Base-by-base conservation (phyloP, 2,113 vertebrate genomes). In the Hiodon tergisus region DNA sequence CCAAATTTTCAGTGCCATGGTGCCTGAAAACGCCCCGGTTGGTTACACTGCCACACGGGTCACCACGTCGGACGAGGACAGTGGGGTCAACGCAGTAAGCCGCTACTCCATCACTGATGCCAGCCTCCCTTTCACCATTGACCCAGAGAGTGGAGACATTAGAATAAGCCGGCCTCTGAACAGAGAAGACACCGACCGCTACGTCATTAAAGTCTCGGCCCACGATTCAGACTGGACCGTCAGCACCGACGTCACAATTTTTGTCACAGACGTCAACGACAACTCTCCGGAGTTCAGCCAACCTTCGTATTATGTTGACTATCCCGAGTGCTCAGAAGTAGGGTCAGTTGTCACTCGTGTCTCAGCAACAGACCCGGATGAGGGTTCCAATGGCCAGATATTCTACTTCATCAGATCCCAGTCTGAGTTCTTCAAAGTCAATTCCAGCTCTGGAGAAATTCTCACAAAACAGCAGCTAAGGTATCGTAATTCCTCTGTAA, bases 181-280 rank as follows among this genome's bases (percentile, higher is more conserved):
- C 69, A 89, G 97, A 81, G 97, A 99, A 82, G 94, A 98, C 79
- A 94, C 87, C 0, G 92, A 95, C 67, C 94, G 93, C 67, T 98
- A 98, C 82, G 92, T 95, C 6, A 92, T 97, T 77, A 93, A 92
- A 78, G 94, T 99, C 50, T 94, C 95, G 2, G 97, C 97, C 0
- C 96, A 96, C 4, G 97, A 99, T 86, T 98, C 95, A 0, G 95
- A 95, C 2, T 99, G 97, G 97, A 97, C 96, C 0, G 97, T 99
- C 3, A 97, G 95, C 87, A 99, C 96, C 0, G 97, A 98, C 4
- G 94, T 99, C 78, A 96, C 96, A 6, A 85, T 99, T 74, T 96
- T 97, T 80, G 92, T 99, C 68, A 94, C 82, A 0, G 97, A 99
- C 46, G 51, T 98, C 62, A 99, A 98, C 0, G 97, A 99, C 80